These are phyloP conservation scores for Ursus arctos DNA, from an alignment of 2,113 vertebrate species.

Conservation along the genomic window DNA sequence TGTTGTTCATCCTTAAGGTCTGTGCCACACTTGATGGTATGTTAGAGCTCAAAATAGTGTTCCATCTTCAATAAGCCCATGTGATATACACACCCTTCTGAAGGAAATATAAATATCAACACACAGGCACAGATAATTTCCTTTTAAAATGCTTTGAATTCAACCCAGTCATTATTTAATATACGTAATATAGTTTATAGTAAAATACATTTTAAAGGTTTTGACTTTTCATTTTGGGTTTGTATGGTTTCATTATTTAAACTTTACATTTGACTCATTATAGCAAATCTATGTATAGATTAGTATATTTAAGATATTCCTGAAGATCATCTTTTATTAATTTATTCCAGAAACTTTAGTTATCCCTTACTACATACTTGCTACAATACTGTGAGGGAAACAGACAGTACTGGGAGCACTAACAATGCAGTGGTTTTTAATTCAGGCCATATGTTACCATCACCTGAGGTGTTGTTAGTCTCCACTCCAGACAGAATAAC, in stretches of 20 bases:
- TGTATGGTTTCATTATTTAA: background rate
- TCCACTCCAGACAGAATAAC: background rate
- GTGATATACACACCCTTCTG: background rate
- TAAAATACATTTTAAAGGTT: background rate
- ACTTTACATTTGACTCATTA: background rate
- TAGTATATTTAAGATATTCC: background rate
- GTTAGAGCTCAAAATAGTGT: background rate
- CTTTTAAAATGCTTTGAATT: background rate
- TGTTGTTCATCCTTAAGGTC: background rate
- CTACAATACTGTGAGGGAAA: background rate
- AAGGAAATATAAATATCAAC: background rate
- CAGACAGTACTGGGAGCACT: background rate
- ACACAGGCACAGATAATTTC: background rate
- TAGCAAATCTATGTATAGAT: background rate
- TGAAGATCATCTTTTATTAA: background rate
- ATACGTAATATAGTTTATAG: slow-evolving; percentile 7
- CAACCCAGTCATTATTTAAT: background rate
- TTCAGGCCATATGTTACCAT: background rate
- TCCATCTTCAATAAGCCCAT: background rate
- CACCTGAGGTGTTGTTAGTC: background rate
- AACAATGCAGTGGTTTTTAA: background rate
- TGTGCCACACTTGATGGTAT: background rate
- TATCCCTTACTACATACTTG: background rate
- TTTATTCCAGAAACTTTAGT: background rate
- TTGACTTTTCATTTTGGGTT: background rate